phyloP scores from a whole-genome alignment of 1,140 invertebrate species.

The Pteromalus puparum region DNA sequence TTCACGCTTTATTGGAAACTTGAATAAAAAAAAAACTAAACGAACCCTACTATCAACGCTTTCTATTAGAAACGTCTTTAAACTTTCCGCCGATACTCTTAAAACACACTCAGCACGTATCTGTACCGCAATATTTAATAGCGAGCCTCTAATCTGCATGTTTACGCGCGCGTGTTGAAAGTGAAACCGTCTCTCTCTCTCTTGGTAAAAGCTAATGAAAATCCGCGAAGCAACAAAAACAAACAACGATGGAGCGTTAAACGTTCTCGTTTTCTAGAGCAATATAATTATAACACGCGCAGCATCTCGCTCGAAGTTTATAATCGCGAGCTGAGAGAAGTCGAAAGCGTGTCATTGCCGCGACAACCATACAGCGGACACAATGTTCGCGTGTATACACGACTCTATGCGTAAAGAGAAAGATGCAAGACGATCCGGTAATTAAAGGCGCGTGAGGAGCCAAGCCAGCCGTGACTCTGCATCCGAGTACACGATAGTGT shows the following conservation, averaged over 20 bases:
- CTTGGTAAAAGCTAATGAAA: constrained; percentile 10
- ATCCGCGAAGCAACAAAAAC: neutral
- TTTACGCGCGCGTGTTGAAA: neutral
- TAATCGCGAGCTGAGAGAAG: neutral
- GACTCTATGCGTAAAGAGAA: neutral
- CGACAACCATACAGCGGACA: neutral
- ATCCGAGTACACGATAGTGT: no score
- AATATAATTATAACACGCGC: no score
- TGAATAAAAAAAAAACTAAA: neutral
- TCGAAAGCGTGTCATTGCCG: constrained; percentile 41
- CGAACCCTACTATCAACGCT: neutral
- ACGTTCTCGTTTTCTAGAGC: neutral
- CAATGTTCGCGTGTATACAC: neutral
- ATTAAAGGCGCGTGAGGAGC: constrained; percentile 57
- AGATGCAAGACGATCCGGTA: constrained; percentile 57
- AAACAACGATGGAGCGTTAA: constrained; percentile 7
- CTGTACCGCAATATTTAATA: neutral
- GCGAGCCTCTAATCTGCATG: neutral
- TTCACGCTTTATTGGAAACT: neutral
- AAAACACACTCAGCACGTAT: no score
- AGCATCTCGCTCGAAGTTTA: neutral
- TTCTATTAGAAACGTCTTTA: constrained; percentile 23
- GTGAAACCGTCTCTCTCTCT: neutral
- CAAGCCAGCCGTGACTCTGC: constrained; percentile 46
- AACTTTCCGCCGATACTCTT: neutral